Percentiles rank a stretch among this genome's conserved stretches.
phyloP scores from a whole-genome alignment of 2,113 vertebrate genomes.

The Puma concolor region DNA sequence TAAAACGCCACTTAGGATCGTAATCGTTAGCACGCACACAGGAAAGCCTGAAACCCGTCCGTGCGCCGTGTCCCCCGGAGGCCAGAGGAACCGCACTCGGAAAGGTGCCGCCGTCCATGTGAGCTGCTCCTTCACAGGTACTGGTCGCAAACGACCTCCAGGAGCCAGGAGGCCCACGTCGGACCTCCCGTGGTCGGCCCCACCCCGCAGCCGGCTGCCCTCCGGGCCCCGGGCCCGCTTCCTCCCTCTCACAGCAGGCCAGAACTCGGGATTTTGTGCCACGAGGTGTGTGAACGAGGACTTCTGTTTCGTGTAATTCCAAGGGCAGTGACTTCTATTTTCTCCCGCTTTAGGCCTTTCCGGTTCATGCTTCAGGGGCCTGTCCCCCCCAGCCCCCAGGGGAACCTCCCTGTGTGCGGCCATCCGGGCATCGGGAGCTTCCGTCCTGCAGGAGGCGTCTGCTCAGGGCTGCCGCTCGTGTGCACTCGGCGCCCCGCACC shows the following conservation, averaged over 20 bases:
- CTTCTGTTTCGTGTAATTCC: rapidly evolving
- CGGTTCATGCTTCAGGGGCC: rapidly evolving
- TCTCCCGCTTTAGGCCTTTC: neutral
- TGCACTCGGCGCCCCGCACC: neutral
- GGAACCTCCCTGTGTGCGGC: neutral
- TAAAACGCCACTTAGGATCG: rapidly evolving
- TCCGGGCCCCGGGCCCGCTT: neutral
- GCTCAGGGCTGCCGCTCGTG: neutral
- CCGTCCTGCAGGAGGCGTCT: neutral
- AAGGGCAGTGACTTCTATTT: rapidly evolving
- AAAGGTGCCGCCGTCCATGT: neutral
- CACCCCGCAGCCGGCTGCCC: neutral
- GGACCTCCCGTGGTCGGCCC: rapidly evolving
- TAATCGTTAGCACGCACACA: rapidly evolving
- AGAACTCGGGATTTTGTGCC: rapidly evolving
- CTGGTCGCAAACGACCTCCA: neutral
- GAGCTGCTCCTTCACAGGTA: neutral
- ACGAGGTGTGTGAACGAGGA: rapidly evolving
- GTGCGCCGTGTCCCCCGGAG: rapidly evolving
- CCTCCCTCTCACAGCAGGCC: rapidly evolving
- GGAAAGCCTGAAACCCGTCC: rapidly evolving
- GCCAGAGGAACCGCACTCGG: neutral
- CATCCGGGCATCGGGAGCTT: neutral
- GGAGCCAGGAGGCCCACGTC: neutral
- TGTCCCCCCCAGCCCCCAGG: neutral